Conservation (phyloP, 2,113 vertebrate species). For the Protobothrops mucrosquamatus region DNA sequence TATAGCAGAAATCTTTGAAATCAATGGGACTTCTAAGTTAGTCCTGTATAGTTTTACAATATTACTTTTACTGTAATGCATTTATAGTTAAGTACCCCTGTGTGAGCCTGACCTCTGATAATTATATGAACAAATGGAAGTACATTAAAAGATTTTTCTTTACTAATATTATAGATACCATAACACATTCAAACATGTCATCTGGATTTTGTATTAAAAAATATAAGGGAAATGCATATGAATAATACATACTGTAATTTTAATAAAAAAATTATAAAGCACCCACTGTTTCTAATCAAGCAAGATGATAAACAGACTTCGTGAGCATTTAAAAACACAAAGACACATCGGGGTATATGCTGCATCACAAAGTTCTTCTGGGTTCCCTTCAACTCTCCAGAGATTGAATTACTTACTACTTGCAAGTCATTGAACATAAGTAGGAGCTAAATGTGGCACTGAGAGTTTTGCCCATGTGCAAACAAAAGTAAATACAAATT, state of each 20-base stretch:
- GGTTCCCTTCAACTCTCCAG: neutral
- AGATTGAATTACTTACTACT: neutral
- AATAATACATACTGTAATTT: neutral
- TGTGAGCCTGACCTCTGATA: neutral
- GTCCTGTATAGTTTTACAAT: neutral
- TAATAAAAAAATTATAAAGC: neutral
- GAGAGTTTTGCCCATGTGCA: neutral
- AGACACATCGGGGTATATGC: neutral
- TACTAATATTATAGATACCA: conserved; percentile 1
- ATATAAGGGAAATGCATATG: neutral
- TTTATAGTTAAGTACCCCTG: neutral
- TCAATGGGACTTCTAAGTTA: neutral
- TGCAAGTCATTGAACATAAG: neutral
- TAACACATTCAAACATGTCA: neutral
- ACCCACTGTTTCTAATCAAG: neutral
- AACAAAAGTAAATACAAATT: neutral
- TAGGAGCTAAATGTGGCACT: neutral
- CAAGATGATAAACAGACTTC: neutral
- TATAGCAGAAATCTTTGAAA: neutral
- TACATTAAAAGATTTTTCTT: neutral
- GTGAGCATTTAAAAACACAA: neutral
- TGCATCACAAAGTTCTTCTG: neutral
- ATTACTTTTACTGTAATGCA: neutral
- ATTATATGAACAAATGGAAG: neutral
- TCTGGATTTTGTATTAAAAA: neutral